Conservation (phyloP, 2,113 vertebrate genomes). For the Apodemus speciosus region DNA sequence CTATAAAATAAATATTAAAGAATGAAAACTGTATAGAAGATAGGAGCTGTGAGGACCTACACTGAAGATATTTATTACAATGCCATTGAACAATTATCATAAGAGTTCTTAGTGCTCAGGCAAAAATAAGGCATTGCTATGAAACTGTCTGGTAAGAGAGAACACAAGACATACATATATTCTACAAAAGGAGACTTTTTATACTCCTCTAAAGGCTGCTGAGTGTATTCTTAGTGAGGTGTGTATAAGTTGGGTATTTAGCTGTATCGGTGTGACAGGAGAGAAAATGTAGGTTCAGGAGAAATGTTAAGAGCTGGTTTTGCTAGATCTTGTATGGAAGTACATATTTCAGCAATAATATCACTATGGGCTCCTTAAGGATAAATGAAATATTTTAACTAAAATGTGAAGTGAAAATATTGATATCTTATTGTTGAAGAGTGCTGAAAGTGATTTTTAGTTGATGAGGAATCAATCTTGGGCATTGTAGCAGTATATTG, state of each 20-base stretch:
- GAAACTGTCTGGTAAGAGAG: background rate
- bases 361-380: background rate
- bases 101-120: background rate
- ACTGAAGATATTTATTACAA: background rate
- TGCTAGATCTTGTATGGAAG: background rate
- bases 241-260: background rate
- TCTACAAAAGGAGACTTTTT: background rate
- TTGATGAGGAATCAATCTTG: background rate
- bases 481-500: background rate
- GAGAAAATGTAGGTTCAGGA: background rate
- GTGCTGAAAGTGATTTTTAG: background rate
- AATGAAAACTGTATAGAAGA: background rate
- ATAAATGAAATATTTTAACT: background rate
- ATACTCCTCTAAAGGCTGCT: background rate
- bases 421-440: background rate
- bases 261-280: background rate
- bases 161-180: background rate
- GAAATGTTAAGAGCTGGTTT: background rate
- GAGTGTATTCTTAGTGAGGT: background rate
- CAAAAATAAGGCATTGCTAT: background rate
- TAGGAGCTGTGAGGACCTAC: background rate
- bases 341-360: background rate
- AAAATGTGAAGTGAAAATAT: slow-evolving; percentile 1
- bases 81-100: background rate
- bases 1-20: slow-evolving; percentile 34